Evolutionary conservation across 2,888 invertebrate genomes (phyloP).

Genomic region (Tenthredo notha): DNA sequence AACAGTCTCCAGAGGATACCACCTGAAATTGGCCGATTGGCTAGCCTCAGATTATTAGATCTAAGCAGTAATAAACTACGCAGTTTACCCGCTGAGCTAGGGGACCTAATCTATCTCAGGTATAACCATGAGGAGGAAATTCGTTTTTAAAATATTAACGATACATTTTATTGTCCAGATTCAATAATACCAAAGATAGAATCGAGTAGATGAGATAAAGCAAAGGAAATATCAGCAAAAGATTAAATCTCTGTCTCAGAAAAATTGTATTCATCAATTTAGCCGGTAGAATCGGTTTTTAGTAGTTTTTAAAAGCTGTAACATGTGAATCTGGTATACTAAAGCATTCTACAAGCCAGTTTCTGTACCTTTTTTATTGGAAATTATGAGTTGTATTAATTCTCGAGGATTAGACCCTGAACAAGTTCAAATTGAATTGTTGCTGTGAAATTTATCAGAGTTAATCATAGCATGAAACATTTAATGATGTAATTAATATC

Average conservation of each 20-base stretch:
- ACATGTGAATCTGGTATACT: neutral
- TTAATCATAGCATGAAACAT: neutral
- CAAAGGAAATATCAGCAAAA: neutral
- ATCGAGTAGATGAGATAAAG: neutral
- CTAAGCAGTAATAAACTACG: conserved; percentile 96
- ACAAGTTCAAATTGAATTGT: neutral
- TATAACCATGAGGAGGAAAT: conserved; percentile 71
- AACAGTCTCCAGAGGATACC: conserved; percentile 96
- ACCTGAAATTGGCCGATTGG: conserved; percentile 92
- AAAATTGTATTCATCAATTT: neutral
- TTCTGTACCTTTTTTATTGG: neutral
- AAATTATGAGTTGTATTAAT: neutral
- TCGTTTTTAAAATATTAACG: neutral
- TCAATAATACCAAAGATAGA: neutral
- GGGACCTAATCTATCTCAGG: conserved; percentile 97
- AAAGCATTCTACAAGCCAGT: neutral
- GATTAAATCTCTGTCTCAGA: neutral
- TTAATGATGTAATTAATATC: neutral
- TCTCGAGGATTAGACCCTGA: neutral
- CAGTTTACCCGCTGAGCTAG: conserved; percentile 96
- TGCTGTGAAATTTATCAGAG: neutral
- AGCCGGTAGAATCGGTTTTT: neutral
- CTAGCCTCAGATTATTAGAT: conserved; percentile 93
- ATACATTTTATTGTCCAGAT: neutral
- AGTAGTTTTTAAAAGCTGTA: neutral